A percentile compares a stretch with the other conserved stretches of the same genome.
Conservation (phyloP, 2,888 invertebrate genomes). For the Cantharis nigra region DNA sequence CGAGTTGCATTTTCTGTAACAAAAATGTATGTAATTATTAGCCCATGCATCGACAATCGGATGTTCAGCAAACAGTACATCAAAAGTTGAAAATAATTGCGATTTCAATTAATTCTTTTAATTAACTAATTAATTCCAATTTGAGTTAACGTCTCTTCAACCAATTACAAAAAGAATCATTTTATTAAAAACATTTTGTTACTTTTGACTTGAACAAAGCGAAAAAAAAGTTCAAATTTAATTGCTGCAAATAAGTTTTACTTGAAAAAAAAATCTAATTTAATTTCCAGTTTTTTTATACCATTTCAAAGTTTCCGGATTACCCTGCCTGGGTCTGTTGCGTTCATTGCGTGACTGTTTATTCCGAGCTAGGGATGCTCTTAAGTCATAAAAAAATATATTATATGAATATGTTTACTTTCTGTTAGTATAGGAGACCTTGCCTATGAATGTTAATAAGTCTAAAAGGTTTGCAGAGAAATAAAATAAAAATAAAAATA, state of each 20-base stretch:
- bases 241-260: not conserved
- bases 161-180: not conserved
- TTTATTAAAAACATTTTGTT: not conserved
- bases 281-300: not conserved
- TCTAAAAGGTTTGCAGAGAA: too few species aligned
- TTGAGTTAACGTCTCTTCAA: not conserved
- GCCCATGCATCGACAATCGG: not conserved
- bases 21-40: not conserved
- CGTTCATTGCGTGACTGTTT: too few species aligned
- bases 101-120: too few species aligned
- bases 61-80: not conserved
- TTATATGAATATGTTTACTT: too few species aligned
- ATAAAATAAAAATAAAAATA: too few species aligned
- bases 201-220: not conserved
- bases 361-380: too few species aligned
- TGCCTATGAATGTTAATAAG: too few species aligned
- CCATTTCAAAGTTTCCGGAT: not conserved
- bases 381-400: too few species aligned
- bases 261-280: not conserved
- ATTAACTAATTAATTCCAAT: not conserved
- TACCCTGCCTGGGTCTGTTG: not conserved
- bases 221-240: not conserved
- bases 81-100: not conserved
- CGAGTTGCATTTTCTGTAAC: constrained; percentile 82
- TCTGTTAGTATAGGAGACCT: too few species aligned